Evolutionary conservation across 1,140 invertebrate species (phyloP), one percentile per base, ranked within the genome.

Genomic region (Macrobrachium nipponense): DNA sequence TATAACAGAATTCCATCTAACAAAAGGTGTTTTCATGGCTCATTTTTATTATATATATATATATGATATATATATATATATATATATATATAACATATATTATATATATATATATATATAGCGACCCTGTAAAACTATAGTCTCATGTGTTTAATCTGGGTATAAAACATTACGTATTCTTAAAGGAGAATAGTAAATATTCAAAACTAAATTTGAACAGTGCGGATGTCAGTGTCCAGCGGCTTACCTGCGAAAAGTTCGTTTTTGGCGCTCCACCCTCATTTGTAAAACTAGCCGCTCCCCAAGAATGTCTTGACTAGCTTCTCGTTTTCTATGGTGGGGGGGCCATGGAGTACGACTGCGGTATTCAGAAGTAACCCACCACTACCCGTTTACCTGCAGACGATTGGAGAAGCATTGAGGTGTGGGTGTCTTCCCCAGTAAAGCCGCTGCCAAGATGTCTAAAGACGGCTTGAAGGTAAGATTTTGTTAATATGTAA

Each of bases 251-350:
- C 27, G 14, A 27, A 70, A 36, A 58, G 73, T 76, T 76, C 44
- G 73, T 58, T 44, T 58, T 58, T 76, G 73, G 73, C 44, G 73
- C 36, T 76, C 17, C 36, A 15, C 36, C 44, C 36, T 58, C 36
- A 5, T 6, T 11, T 0, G 0, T 20, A 20, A 76, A 58, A 76
- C 18, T 76, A 20, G 73, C 73, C 73, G 73, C 73, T 76, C 73
- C 73, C 73, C 44, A 20, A 51, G 17, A 44, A 44, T 44, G 72
- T 18, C 36, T 58, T 20, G 11, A 51, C 36, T 20, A 58, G 12
- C 73, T 58, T 76, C 44, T 43, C 73, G 15, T 76, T 76, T 76
- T 76, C 73, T 76, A n/a, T 58, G 10, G 43, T 12, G 12, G 2
- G 51, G 51, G 12, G 51, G 51, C 51, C 51, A 72, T 18, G 11